A percentile compares a stretch with the other conserved stretches of the same genome.
These are phyloP conservation scores for Sapayoa aenigma DNA, from an alignment of 2,113 vertebrate species.

Conservation along the genomic window DNA sequence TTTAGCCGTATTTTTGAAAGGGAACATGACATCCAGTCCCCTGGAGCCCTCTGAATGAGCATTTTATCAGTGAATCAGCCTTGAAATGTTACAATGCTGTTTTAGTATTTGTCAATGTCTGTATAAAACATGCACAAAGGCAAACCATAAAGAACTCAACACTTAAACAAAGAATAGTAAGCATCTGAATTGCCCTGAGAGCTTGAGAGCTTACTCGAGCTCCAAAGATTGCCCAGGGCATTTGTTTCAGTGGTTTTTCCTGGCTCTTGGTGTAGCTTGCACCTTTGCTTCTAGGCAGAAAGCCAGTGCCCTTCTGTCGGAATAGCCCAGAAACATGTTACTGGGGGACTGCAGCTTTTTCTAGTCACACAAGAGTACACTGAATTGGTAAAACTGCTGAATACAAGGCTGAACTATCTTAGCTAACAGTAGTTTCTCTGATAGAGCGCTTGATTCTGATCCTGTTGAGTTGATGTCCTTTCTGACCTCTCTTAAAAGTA, in stretches of 20 bases:
- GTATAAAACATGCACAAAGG: neutral
- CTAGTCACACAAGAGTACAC: neutral
- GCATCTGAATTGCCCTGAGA: neutral
- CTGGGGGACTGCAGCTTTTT: neutral
- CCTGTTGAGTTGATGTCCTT: constrained; percentile 18
- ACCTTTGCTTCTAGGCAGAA: neutral
- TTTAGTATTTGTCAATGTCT: neutral
- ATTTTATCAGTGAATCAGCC: constrained; percentile 31
- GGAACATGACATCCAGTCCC: constrained; percentile 15
- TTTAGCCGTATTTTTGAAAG: constrained; percentile 28
- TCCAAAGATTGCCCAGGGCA: neutral
- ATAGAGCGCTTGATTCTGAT: neutral
- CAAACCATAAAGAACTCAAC: constrained; percentile 22
- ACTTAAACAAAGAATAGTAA: constrained; percentile 2
- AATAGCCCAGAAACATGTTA: neutral
- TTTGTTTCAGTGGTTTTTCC: neutral
- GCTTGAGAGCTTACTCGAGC: neutral
- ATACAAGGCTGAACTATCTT: neutral
- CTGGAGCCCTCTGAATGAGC: constrained; percentile 1
- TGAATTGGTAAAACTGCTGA: neutral
- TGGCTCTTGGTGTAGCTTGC: neutral
- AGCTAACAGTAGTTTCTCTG: neutral
- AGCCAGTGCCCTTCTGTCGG: neutral
- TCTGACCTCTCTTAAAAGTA: constrained; percentile 30
- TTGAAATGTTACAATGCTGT: neutral